Base-by-base conservation (phyloP, 1,140 invertebrate species). In the Oryzaephilus surinamensis region DNA sequence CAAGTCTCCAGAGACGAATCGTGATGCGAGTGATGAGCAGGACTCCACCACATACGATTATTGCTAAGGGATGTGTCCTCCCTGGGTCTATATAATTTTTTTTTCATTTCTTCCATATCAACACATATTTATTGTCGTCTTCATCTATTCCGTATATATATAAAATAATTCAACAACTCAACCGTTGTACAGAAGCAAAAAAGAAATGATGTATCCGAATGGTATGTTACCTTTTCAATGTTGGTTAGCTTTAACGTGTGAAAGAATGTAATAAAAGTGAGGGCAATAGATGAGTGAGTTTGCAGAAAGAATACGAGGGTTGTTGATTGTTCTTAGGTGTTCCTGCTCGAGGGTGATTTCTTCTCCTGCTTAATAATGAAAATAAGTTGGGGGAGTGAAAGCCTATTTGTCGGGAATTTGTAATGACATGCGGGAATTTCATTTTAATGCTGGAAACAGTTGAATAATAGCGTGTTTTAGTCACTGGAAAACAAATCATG, bases 231-330 rank as follows among this genome's bases (percentile, higher is more conserved):
- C 39, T 52, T 52, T 50, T 45, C n/a, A 50, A 30, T 40, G 36
- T 28, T 49, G 50, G 50, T 52, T 52, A 43, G 47, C 47, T 52
- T 50, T 52, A 47, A 52, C 50, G 47, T 45, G 45, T 43, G 38
- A 50, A 52, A 38, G 50, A 50, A 52, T 48, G 50, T 45, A 52
- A 52, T 52, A 52, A 52, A 52, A 47, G 30, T 44, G 45, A 40
- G 27, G 42, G 38, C 34, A 41, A 45, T 41, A 45, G 46, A 29
- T 28, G 26, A 32, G 35, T n/a, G n/a, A n/a, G n/a, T n/a, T n/a
- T n/a, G n/a, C n/a, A n/a, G n/a, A n/a, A n/a, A n/a, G n/a, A n/a
- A n/a, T n/a, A n/a, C n/a, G n/a, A 37, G 48, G 44, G 41, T 39
- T 37, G 34, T 45, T 45, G 45, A 48, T 45, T 48, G 45, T 47